A percentile compares a stretch with the other conserved stretches of the same genome.
Evolutionary conservation across 1,140 invertebrate species (phyloP).

Genomic region (Caenorhabditis inopinata): DNA sequence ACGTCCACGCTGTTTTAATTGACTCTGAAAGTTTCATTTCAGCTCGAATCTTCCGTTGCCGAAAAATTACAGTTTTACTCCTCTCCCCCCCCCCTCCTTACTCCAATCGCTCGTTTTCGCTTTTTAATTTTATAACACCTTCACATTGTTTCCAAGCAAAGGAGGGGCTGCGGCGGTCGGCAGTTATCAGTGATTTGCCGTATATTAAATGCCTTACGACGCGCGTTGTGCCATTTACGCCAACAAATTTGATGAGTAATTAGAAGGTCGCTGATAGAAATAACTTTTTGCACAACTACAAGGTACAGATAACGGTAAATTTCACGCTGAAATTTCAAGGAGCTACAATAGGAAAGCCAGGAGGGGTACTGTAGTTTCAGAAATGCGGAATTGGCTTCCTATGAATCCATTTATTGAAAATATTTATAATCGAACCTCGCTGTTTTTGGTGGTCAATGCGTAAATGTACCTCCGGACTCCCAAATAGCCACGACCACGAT

Average conservation of each 20-base stretch:
- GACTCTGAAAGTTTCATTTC: neutral
- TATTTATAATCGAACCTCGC: neutral
- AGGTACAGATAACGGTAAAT: too few species aligned
- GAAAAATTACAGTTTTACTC: neutral
- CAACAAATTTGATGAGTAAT: neutral
- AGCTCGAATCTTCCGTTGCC: neutral
- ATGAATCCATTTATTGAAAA: too few species aligned
- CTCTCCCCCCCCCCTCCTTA: neutral
- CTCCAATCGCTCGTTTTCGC: neutral
- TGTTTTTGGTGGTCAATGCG: conserved; percentile 13
- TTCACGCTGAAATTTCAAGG: too few species aligned
- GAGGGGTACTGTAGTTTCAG: too few species aligned
- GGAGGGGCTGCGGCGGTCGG: neutral
- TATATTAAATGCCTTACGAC: neutral
- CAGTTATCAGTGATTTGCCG: neutral
- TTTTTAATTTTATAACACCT: neutral
- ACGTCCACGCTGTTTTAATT: neutral
- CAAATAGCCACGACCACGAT: conserved; percentile 10
- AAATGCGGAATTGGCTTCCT: too few species aligned
- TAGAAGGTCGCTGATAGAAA: too few species aligned
- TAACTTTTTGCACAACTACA: too few species aligned
- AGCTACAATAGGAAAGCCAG: too few species aligned
- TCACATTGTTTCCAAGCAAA: neutral
- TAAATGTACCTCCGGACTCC: conserved; percentile 6
- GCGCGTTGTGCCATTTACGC: conserved; percentile 9